Evolutionary conservation across 2,888 invertebrate genomes (phyloP).

Genomic region (Agriopis leucophaearia): DNA sequence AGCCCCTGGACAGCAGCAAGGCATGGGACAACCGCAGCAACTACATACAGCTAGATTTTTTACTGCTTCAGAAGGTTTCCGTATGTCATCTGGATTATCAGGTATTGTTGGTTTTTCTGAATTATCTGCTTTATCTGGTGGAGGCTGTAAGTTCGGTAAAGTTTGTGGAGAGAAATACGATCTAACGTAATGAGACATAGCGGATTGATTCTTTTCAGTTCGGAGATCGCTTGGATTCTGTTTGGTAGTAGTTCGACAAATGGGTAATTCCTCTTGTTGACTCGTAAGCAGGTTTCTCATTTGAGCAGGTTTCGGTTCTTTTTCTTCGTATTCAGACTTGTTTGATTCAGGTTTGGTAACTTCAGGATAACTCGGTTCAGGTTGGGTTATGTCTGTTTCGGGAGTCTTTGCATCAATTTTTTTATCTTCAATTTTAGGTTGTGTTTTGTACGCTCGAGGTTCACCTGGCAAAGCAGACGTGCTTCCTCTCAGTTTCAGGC

Average conservation of each 20-base stretch:
- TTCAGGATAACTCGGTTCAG: neutral
- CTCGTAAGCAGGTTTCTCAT: neutral
- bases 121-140: neutral
- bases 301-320: neutral
- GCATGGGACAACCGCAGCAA: conserved; percentile 2
- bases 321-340: neutral
- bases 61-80: neutral
- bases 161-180: conserved; percentile 2
- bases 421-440: neutral
- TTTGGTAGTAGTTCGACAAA: neutral
- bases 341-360: neutral
- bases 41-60: neutral
- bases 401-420: neutral
- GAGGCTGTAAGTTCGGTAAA: neutral
- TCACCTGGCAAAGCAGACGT: conserved; percentile 6
- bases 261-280: neutral
- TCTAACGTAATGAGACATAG: neutral
- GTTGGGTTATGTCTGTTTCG: neutral
- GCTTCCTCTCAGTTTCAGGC: conserved; percentile 2
- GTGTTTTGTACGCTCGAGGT: neutral
- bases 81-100: neutral
- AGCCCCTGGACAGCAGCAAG: neutral
- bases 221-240: neutral
- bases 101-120: neutral
- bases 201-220: neutral